Evolutionary conservation across 2,888 invertebrate species (phyloP).

Genomic region (Tiliacea aurago): DNA sequence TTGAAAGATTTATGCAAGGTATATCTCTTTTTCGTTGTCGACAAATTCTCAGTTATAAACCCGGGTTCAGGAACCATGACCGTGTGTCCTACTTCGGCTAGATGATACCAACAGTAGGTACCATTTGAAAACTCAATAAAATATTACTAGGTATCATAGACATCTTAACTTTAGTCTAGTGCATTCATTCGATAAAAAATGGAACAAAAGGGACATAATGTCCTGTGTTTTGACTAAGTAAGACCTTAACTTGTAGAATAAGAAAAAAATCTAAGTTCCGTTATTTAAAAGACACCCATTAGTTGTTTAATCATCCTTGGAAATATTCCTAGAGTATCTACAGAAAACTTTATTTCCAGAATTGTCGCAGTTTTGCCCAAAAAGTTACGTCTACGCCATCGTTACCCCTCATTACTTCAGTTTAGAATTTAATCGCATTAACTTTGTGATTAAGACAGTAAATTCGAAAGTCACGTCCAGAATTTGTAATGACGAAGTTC

Average conservation of each 20-base stretch:
- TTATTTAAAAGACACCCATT: not conserved
- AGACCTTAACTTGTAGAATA: not conserved
- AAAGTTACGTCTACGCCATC: conserved; percentile 30
- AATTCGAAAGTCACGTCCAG: conserved; percentile 38
- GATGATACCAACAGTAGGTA: too few relatives aligned
- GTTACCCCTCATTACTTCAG: conserved; percentile 47
- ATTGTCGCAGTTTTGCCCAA: conserved; percentile 25
- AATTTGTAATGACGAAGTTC: conserved; percentile 30
- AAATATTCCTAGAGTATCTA: conserved; percentile 6
- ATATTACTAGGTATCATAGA: not conserved
- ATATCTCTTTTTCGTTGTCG: not conserved
- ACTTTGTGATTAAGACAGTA: conserved; percentile 38
- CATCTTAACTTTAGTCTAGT: not conserved
- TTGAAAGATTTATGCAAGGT: not conserved
- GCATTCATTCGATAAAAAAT: not conserved
- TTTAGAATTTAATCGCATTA: conserved; percentile 51
- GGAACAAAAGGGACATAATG: not conserved
- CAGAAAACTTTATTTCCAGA: conserved; percentile 4
- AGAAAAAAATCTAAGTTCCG: not conserved
- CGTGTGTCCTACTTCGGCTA: not conserved
- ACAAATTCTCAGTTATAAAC: conserved; percentile 30
- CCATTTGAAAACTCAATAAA: not conserved
- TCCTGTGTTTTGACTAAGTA: not conserved
- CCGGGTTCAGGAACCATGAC: not conserved
- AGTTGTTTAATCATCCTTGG: not conserved